Base-by-base conservation (phyloP, 2,797 vertebrate species). In the Lacerta bilineata region DNA sequence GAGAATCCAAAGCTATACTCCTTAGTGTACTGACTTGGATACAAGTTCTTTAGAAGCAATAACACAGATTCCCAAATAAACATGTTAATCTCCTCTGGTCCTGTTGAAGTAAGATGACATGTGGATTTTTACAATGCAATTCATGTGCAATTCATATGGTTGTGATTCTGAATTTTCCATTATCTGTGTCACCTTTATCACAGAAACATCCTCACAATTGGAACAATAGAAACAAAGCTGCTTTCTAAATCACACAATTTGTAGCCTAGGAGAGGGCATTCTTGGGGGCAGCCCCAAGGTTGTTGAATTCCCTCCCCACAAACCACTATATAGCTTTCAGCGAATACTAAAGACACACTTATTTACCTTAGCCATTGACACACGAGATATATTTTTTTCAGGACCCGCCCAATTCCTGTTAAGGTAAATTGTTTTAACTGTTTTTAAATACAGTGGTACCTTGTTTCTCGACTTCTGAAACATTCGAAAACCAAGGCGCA, bases 161-260 rank as follows among this genome's bases (percentile, higher is more conserved):
- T 93, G 93, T 90, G 39, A 13, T 93, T 90, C 86, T 91, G 29
- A 93, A 77, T 84, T 0, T 75, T 27, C 20, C 66, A 18, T 91
- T 91, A 86, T 85, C 86, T 64, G 69, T 64, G 50, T 41, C 8
- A 33, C 69, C 87, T 74, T 91, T 77, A 85, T 13, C 80, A 15
- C 17, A 91, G 9, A 85, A 29, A 29, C 33, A 76, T 43, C 36
- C 5, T 64, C 39, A 66, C 55, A 8, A 64, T 20, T 8, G 17
- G 66, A 13, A 86, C 18, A 66, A 11, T 72, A 68, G 29, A 82
- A 91, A 72, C 33, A 85, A 69, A 81, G 74, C 39, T 43, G 80
- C 64, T 72, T 72, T 87, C 80, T 86, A n/a, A 7, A 25, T 75
- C n/a, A 72, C 29, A 33, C 17, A 33, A 72, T 11, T 72, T 33